A percentile compares a stretch with the other conserved stretches of the same genome.
phyloP scores from a whole-genome alignment of 2,797 vertebrate species.

The Tapera naevia region DNA sequence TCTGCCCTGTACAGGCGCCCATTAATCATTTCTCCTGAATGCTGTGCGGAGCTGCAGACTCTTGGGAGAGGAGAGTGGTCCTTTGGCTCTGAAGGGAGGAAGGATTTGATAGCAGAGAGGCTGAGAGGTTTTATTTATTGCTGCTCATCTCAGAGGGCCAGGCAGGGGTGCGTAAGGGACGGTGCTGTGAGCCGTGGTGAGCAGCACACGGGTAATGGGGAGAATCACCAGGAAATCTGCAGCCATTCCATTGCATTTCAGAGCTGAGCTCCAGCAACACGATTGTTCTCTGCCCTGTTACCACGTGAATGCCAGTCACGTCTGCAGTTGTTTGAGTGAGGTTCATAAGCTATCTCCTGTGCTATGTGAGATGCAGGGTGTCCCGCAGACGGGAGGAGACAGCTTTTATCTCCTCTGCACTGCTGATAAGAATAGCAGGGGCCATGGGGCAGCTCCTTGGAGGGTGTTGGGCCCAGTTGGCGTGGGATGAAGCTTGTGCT shows the following conservation, averaged over 20 bases:
- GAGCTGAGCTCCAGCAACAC: not conserved
- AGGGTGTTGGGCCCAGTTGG: not conserved
- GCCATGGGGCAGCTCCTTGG: not conserved
- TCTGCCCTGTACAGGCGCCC: not conserved
- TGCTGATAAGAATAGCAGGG: not conserved
- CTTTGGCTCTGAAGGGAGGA: not conserved
- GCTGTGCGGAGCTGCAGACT: not conserved
- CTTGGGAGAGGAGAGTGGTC: not conserved
- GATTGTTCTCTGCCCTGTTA: not conserved
- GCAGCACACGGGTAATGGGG: fast-evolving
- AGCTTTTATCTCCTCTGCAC: not conserved
- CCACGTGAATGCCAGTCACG: fast-evolving
- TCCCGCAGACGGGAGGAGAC: not conserved
- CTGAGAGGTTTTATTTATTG: not conserved
- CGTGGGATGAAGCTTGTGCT: not conserved
- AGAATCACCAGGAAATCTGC: not conserved
- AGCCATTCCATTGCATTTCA: fast-evolving
- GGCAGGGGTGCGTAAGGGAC: not conserved
- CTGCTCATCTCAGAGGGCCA: not conserved
- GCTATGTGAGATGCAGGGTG: not conserved
- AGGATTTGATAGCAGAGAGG: not conserved
- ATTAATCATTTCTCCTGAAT: not conserved
- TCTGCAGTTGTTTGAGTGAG: not conserved
- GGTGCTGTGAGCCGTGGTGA: not conserved
- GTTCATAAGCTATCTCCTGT: fast-evolving